These are phyloP conservation scores for Carassius carassius DNA, from an alignment of 2,113 vertebrate genomes.

Conservation along the genomic window DNA sequence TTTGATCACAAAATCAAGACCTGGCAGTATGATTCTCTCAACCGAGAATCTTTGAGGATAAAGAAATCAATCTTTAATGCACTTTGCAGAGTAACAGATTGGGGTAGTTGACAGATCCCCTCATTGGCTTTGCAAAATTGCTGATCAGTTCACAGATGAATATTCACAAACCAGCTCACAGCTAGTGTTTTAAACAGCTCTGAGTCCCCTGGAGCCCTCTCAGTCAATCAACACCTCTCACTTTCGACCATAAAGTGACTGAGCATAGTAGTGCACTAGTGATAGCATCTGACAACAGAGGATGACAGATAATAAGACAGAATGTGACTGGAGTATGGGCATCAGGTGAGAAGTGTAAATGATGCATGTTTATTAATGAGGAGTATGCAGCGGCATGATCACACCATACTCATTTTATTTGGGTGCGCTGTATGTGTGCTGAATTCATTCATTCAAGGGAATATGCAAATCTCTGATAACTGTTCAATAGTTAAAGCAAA, in stretches of 20 bases:
- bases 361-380: constrained; percentile 38
- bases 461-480: not conserved
- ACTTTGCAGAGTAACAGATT: constrained; percentile 39
- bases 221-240: constrained; percentile 28
- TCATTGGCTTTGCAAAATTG: constrained; percentile 42
- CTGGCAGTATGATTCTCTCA: not conserved
- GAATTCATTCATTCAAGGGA: constrained; percentile 18
- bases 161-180: constrained; percentile 35
- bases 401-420: not conserved
- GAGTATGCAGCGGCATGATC: not conserved
- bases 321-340: not conserved
- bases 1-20: constrained; percentile 20
- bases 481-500: not conserved
- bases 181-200: constrained; percentile 33
- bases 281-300: not conserved
- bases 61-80: constrained; percentile 36
- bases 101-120: constrained; percentile 29
- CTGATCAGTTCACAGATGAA: constrained; percentile 44
- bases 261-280: not conserved
- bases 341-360: constrained; percentile 11
- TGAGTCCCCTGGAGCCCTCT: constrained; percentile 6
- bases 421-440: not conserved
- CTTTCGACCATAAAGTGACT: not conserved
- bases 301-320: not conserved
- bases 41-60: constrained; percentile 16